Evolutionary conservation across 2,797 vertebrate species (phyloP).

Genomic region (Lithobates pipiens): DNA sequence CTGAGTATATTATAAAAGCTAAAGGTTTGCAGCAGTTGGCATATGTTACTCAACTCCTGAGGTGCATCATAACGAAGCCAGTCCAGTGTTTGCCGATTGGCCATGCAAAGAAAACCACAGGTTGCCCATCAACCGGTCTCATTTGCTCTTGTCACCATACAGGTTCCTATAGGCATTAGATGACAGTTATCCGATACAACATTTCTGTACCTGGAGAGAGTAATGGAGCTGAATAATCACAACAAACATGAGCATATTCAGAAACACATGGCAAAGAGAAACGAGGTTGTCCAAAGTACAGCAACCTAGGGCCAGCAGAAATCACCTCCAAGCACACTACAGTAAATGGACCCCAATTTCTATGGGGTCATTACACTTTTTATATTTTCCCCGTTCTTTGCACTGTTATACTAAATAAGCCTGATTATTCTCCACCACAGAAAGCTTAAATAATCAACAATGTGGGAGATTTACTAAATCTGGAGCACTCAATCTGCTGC

Average conservation of each 20-base stretch:
- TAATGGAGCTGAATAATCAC: background rate
- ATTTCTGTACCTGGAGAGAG: background rate
- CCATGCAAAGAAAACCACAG: no score
- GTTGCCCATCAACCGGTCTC: background rate
- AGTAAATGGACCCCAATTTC: no score
- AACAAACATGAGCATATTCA: background rate
- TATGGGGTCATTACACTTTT: background rate
- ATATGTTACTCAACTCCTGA: slow-evolving; percentile 51
- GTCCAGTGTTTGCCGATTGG: slow-evolving; percentile 6
- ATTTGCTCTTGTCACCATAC: background rate
- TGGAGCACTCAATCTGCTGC: no score
- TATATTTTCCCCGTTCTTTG: no score
- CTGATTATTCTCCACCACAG: background rate
- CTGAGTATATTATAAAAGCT: slow-evolving; percentile 22
- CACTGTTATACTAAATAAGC: background rate
- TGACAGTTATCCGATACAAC: background rate
- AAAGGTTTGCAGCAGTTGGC: slow-evolving; percentile 39
- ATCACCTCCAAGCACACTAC: background rate
- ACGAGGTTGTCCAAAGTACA: no score
- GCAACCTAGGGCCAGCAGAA: no score
- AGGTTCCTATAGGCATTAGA: background rate
- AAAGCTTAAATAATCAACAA: background rate
- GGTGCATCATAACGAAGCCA: slow-evolving; percentile 43
- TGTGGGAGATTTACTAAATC: no score
- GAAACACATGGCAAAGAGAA: no score